Percentiles rank a stretch among this genome's conserved stretches.
These are phyloP conservation scores for Salticus scenicus DNA, from an alignment of 2,888 invertebrate genomes.

Conservation along the genomic window DNA sequence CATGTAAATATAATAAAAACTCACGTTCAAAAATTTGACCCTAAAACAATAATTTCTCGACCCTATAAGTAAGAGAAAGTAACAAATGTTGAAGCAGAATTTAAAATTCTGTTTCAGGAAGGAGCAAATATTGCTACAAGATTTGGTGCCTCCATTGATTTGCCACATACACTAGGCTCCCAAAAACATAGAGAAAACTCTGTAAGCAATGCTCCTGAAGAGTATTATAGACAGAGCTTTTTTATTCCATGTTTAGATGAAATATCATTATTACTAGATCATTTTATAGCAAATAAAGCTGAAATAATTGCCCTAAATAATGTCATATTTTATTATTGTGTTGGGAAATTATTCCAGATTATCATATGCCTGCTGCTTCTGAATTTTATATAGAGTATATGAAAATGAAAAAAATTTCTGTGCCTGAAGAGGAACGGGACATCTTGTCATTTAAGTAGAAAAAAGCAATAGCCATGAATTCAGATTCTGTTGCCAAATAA, in stretches of 20 bases:
- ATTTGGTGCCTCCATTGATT: too few species aligned
- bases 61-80: too few species aligned
- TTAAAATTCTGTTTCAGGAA: too few species aligned
- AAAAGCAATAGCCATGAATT: not conserved
- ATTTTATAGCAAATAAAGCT: not conserved
- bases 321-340: not conserved
- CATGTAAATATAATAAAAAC: too few species aligned
- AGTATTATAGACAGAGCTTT: not conserved
- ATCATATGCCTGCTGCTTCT: not conserved
- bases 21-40: too few species aligned
- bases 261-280: not conserved
- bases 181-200: too few species aligned
- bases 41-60: too few species aligned
- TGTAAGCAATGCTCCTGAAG: too few species aligned
- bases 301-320: not conserved
- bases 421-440: constrained; percentile 3
- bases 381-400: not conserved
- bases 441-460: not conserved
- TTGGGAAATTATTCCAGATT: not conserved
- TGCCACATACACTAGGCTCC: too few species aligned
- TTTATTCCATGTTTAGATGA: constrained; percentile 5
- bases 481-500: not conserved
- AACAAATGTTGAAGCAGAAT: too few species aligned
- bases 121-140: too few species aligned
- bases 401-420: not conserved